Conservation (phyloP, 2,113 vertebrate genomes). For the Apodemus sylvaticus region DNA sequence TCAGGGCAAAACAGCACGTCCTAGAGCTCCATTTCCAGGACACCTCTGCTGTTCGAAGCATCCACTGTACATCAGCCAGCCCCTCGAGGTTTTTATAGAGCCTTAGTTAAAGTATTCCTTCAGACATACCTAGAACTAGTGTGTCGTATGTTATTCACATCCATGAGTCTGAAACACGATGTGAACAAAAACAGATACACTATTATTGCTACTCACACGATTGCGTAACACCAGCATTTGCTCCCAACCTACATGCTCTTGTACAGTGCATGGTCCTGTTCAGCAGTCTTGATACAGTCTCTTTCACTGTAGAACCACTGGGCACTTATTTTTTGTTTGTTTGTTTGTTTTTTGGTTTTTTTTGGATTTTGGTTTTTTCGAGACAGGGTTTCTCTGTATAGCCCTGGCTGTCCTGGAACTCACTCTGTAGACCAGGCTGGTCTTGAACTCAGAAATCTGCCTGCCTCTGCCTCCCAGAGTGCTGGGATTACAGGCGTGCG, state of each 20-base stretch:
- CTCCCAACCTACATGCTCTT: background rate
- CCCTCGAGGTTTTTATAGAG: background rate
- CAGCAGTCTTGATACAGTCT: background rate
- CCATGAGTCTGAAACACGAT: background rate
- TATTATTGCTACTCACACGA: too few relatives aligned
- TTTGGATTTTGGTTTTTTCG: too few relatives aligned
- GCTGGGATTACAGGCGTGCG: too few relatives aligned
- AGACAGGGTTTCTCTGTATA: too few relatives aligned
- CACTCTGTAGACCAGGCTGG: too few relatives aligned
- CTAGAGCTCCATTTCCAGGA: background rate
- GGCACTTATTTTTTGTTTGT: too few relatives aligned
- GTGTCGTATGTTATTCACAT: background rate
- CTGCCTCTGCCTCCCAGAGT: too few relatives aligned
- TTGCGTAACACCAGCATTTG: background rate
- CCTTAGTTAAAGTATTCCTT: background rate
- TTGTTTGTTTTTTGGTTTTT: too few relatives aligned
- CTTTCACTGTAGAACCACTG: background rate
- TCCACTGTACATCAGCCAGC: background rate
- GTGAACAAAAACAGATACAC: background rate
- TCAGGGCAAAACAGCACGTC: background rate
- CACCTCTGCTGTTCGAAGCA: background rate
- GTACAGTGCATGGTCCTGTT: background rate
- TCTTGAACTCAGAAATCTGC: too few relatives aligned
- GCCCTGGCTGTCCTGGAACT: too few relatives aligned
- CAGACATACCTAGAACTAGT: background rate